Base-by-base conservation (phyloP, 2,888 invertebrate species). In the Micropterix aruncella region DNA sequence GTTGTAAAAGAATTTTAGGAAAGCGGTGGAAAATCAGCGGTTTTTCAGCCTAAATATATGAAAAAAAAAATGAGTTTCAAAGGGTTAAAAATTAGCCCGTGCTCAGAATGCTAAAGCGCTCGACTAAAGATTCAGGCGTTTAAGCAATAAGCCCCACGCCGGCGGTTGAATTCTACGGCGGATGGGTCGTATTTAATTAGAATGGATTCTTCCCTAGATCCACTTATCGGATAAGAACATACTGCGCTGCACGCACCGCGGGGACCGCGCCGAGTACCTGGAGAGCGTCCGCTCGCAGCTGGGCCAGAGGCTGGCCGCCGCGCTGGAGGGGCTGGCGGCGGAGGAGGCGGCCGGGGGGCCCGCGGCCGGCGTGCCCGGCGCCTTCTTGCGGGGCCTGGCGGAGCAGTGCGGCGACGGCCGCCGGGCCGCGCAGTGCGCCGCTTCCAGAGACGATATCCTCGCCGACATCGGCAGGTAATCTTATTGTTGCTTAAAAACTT, bases 201-300 rank as follows among this genome's bases (percentile, higher is more conserved):
- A n/a, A n/a, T n/a, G n/a, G n/a, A n/a, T n/a, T n/a, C n/a, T 12
- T 42, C 60, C 62, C 3, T 59, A 82, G 79, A 74, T 74, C 53
- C 82, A 84, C 60, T 64, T 87, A 16, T 74, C 76, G 49, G 83
- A 84, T 55, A 82, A 83, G 54, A 84, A 86, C 60, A 77, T 85
- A 52, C 77, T 27, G 7, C 27, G 27, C 27, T 27, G 27, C 73
- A 56, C 75, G 71, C 78, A 45, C 72, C 68, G 18, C 70, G 63
- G 53, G 73, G 65, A 58, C 63, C 63, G 36, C 54, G 59, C 60
- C 42, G 75, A 77, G 50, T 84, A 83, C 63, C 69, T 83, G 19
- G 66, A 72, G 40, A 72, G 77, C 42, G 75, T 84, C 16, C 70
- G 74, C 18, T 64, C 69, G 7, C 80, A 85, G 54, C 72, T 89